phyloP scores from a whole-genome alignment of 2,888 invertebrate genomes.

The Ecdyonurus torrentis region DNA sequence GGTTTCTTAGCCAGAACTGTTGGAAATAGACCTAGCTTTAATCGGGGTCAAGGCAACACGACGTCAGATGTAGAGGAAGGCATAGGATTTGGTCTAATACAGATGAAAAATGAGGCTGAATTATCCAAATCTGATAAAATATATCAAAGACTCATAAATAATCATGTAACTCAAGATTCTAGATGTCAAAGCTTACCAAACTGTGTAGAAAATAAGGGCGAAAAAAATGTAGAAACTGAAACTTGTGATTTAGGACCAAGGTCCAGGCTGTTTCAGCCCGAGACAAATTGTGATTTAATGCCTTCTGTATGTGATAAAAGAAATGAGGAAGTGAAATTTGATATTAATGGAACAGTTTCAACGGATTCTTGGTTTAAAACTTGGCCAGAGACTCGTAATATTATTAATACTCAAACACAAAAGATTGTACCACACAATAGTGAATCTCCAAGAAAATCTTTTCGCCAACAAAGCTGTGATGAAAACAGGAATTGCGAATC shows the following conservation, averaged over 20 bases:
- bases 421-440: conserved; percentile 14
- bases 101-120: not conserved
- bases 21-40: not conserved
- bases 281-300: not conserved
- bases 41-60: not conserved
- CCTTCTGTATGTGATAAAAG: not conserved
- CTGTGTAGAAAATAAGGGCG: not conserved
- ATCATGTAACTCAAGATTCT: not conserved
- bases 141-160: not conserved
- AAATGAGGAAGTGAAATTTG: not conserved
- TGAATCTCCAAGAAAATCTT: conserved; percentile 5
- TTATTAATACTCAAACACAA: conserved; percentile 21
- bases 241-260: not conserved
- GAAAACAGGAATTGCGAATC: conserved; percentile 3
- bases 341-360: conserved; percentile 6
- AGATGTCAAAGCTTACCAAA: not conserved
- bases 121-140: not conserved
- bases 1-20: not conserved
- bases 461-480: conserved; percentile 4
- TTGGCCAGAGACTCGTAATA: conserved; percentile 31
- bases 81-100: not conserved
- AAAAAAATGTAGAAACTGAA: not conserved
- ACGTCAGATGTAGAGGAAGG: not conserved
- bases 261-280: not conserved
- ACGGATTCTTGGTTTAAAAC: conserved; percentile 30